Evolutionary conservation across 1,140 invertebrate genomes (phyloP).

Genomic region (Colletes gigas): DNA sequence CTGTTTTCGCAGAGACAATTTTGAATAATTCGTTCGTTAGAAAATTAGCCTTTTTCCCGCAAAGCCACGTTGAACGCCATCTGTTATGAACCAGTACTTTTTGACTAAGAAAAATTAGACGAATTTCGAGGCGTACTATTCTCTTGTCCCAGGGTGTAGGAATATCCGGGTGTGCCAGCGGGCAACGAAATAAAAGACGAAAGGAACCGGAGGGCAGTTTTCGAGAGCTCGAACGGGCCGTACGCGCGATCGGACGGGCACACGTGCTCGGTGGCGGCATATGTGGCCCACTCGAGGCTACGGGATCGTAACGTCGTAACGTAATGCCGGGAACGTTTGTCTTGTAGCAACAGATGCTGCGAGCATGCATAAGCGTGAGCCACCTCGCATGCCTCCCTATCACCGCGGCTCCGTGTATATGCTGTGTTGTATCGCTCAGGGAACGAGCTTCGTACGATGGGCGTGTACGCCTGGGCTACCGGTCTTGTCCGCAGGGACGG

Average conservation of each 20-base stretch:
- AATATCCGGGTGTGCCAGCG: too few relatives aligned
- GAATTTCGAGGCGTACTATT: too few relatives aligned
- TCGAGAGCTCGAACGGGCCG: neutral
- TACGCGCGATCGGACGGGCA: neutral
- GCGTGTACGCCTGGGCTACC: conserved; percentile 54
- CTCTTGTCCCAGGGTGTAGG: too few relatives aligned
- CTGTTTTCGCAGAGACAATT: too few relatives aligned
- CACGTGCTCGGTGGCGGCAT: conserved; percentile 33
- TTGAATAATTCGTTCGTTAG: too few relatives aligned
- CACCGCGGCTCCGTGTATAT: conserved; percentile 36
- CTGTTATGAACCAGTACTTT: too few relatives aligned
- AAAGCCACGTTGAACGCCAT: too few relatives aligned
- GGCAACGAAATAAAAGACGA: too few relatives aligned
- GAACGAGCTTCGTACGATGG: conserved; percentile 50
- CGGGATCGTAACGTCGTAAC: conserved; percentile 66
- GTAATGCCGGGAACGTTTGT: conserved; percentile 68
- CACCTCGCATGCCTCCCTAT: conserved; percentile 47
- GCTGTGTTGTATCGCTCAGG: conserved; percentile 21
- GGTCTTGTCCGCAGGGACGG: conserved; percentile 61
- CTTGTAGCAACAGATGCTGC: conserved; percentile 74
- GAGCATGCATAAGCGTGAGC: conserved; percentile 68
- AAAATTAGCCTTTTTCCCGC: too few relatives aligned
- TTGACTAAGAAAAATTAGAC: too few relatives aligned
- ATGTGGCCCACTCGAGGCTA: conserved; percentile 54
- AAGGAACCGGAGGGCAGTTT: neutral